Percentiles rank a stretch among this genome's conserved stretches.
These are phyloP conservation scores for Chloroceryle inda DNA, from an alignment of 2,797 vertebrate genomes.

Conservation along the genomic window DNA sequence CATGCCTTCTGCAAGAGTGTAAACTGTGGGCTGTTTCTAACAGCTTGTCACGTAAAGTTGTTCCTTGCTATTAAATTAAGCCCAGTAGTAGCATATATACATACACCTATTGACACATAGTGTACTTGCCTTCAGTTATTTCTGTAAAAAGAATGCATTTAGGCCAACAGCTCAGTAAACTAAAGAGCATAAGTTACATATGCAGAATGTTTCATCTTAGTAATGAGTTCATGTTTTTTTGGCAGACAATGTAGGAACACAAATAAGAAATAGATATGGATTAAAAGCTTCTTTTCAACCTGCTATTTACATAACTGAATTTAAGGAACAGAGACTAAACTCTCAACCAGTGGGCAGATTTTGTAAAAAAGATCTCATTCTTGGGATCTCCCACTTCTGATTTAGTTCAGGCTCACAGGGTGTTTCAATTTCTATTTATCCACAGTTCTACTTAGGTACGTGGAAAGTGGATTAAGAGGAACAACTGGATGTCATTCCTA, in stretches of 20 bases:
- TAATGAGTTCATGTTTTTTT: neutral
- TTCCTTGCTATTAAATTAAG: neutral
- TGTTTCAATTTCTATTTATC: neutral
- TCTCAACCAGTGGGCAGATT: neutral
- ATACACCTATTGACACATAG: neutral
- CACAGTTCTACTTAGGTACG: neutral
- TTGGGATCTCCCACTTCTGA: neutral
- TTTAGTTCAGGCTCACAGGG: neutral
- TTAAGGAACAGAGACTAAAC: neutral
- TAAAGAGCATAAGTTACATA: neutral
- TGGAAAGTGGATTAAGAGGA: fast-evolving
- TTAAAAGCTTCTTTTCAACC: neutral
- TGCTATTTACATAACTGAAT: neutral
- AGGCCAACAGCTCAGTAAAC: neutral
- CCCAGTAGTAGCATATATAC: neutral
- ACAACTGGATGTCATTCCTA: neutral
- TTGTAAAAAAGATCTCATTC: neutral
- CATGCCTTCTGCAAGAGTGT: neutral
- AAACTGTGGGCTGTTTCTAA: neutral
- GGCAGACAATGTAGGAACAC: neutral
- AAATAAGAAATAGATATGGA: neutral
- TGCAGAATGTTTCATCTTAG: neutral
- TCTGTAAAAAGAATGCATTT: neutral
- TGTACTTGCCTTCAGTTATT: neutral
- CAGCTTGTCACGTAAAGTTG: neutral